These are phyloP conservation scores for Hetaerina americana DNA, from an alignment of 1,140 invertebrate genomes.

Conservation along the genomic window DNA sequence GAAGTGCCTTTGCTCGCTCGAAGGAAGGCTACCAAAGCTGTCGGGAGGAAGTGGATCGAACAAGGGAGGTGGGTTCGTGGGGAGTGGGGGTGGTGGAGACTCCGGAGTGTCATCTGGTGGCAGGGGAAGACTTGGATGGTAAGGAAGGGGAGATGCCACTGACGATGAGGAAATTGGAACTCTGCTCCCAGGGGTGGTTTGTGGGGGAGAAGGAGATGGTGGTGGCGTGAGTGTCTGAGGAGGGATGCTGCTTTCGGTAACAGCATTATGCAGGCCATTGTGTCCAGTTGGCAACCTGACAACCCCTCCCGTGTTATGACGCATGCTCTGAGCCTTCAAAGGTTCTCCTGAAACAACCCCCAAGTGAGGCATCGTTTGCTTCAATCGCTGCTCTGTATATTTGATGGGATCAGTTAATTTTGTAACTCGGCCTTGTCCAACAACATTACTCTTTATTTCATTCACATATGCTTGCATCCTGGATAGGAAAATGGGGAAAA, in stretches of 20 bases:
- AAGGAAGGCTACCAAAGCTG: not conserved
- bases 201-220: no score
- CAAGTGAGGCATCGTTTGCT: not conserved
- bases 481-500: conserved; percentile 14
- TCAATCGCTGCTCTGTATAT: conserved; percentile 1
- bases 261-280: not conserved
- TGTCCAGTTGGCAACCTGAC: no score
- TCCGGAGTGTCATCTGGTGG: not conserved
- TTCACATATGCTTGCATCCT: conserved; percentile 36
- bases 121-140: not conserved
- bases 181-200: not conserved
- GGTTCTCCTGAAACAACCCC: not conserved
- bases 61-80: not conserved
- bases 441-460: conserved; percentile 35
- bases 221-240: no score
- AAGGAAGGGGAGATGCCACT: not conserved
- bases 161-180: conserved; percentile 6
- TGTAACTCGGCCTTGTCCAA: conserved; percentile 35
- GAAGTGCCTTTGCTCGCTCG: not conserved
- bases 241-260: no score
- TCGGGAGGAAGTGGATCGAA: not conserved
- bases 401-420: conserved; percentile 20
- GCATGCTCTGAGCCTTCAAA: not conserved
- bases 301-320: not conserved
- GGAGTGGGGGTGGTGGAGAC: conserved; percentile 9